phyloP scores from a whole-genome alignment of 2,797 vertebrate genomes.

The Semaprochilodus insignis region DNA sequence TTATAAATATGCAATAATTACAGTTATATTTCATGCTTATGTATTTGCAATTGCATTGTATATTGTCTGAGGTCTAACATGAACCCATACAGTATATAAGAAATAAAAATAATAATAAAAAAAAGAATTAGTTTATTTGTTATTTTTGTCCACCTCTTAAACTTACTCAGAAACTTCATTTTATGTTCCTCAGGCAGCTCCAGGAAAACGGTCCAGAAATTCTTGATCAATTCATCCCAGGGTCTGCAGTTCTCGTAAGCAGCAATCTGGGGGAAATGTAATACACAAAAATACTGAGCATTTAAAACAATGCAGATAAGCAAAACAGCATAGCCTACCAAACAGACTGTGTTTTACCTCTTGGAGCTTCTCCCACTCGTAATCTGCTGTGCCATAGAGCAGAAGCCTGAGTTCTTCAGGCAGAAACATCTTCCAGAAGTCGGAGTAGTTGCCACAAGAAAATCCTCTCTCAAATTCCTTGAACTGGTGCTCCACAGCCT shows the following conservation, averaged over 20 bases:
- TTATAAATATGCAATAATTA: too few relatives aligned
- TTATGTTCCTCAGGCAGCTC: slow-evolving; percentile 72
- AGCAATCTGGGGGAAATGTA: slow-evolving; percentile 61
- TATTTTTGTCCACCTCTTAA: too few relatives aligned
- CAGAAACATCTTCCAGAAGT: slow-evolving; percentile 63
- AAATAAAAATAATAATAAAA: too few relatives aligned
- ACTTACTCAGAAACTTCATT: slow-evolving; percentile 77
- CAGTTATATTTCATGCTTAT: too few relatives aligned
- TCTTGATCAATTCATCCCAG: slow-evolving; percentile 68
- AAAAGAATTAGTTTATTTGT: too few relatives aligned
- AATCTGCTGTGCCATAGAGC: slow-evolving; percentile 60
- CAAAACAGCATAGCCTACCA: not conserved
- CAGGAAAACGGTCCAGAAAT: slow-evolving; percentile 78
- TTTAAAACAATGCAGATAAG: not conserved
- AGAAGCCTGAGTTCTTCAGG: slow-evolving; percentile 69
- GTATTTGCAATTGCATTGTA: too few relatives aligned
- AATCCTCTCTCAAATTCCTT: slow-evolving; percentile 45
- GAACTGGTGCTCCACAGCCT: slow-evolving; percentile 52
- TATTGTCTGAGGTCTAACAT: too few relatives aligned
- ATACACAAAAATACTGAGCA: not conserved
- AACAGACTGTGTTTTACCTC: slow-evolving; percentile 63
- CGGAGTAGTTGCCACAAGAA: slow-evolving; percentile 3
- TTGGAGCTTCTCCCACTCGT: slow-evolving; percentile 70
- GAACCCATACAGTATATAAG: too few relatives aligned
- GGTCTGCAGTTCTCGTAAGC: not conserved